Conservation (phyloP, 2,113 vertebrate genomes). For the Amphiprion percula region DNA sequence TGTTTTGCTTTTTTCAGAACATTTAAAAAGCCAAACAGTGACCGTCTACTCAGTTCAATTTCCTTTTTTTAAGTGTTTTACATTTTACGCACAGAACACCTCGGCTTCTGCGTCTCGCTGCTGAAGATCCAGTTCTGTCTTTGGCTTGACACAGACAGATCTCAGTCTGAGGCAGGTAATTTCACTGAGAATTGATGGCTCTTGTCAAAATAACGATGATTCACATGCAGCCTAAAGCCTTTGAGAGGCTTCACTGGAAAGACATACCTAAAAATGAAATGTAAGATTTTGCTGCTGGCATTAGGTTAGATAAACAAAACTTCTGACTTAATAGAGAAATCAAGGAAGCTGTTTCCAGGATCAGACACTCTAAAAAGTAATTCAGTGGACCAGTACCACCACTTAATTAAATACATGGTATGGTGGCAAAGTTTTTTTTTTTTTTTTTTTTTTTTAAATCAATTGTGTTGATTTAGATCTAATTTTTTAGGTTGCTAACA, state of each 20-base stretch:
- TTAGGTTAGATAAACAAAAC: neutral
- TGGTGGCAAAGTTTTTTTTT: too few species aligned
- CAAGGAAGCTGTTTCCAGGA: neutral
- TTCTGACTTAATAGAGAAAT: neutral
- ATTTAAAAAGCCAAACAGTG: neutral
- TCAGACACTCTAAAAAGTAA: too few species aligned
- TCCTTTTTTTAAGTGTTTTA: too few species aligned
- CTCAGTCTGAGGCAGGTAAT: neutral
- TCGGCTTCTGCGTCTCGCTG: neutral
- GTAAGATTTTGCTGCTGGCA: conserved; percentile 26
- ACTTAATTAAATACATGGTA: too few species aligned
- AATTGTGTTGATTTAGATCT: too few species aligned
- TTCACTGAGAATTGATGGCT: conserved; percentile 16
- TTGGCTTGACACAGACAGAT: conserved; percentile 28
- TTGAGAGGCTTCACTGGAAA: neutral
- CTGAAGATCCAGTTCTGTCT: neutral
- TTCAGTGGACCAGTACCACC: too few species aligned
- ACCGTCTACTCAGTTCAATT: too few species aligned
- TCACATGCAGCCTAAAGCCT: conserved; percentile 21
- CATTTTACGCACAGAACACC: too few species aligned
- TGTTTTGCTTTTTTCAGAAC: neutral
- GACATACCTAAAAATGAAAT: neutral
- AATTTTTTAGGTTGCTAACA: too few species aligned
- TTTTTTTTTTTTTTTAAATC: too few species aligned
- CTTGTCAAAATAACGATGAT: conserved; percentile 42